Percentiles rank a stretch among this genome's conserved stretches.
phyloP scores from a whole-genome alignment of 2,113 vertebrate species.

The Melospiza georgiana region DNA sequence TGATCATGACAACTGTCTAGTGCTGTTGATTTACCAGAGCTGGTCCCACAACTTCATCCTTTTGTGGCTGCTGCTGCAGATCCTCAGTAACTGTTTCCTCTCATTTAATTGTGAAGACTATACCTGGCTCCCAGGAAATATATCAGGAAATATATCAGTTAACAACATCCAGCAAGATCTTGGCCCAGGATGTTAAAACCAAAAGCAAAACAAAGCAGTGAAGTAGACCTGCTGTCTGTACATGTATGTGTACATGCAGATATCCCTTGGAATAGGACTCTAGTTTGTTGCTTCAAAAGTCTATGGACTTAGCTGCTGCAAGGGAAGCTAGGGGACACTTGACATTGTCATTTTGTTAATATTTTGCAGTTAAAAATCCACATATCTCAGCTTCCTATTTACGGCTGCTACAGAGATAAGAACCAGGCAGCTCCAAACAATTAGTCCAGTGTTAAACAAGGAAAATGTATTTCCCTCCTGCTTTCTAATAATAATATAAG shows the following conservation, averaged over 20 bases:
- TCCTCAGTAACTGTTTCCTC: conserved; percentile 46
- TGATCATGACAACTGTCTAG: conserved; percentile 35
- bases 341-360: background rate
- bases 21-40: conserved; percentile 52
- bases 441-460: background rate
- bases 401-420: background rate
- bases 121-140: background rate
- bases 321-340: background rate
- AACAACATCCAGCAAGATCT: background rate
- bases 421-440: background rate
- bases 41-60: conserved; percentile 26
- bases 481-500: background rate
- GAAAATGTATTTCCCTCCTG: background rate
- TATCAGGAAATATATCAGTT: background rate
- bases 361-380: background rate
- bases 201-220: background rate
- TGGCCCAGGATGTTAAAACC: background rate
- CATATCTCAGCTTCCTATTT: background rate
- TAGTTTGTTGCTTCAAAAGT: background rate
- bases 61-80: conserved; percentile 32
- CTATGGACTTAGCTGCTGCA: background rate
- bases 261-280: background rate
- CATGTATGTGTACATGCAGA: fast-evolving
- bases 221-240: background rate
- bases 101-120: background rate